These are phyloP conservation scores for Ammodytes dubius DNA, from an alignment of 2,113 vertebrate genomes.

Conservation along the genomic window DNA sequence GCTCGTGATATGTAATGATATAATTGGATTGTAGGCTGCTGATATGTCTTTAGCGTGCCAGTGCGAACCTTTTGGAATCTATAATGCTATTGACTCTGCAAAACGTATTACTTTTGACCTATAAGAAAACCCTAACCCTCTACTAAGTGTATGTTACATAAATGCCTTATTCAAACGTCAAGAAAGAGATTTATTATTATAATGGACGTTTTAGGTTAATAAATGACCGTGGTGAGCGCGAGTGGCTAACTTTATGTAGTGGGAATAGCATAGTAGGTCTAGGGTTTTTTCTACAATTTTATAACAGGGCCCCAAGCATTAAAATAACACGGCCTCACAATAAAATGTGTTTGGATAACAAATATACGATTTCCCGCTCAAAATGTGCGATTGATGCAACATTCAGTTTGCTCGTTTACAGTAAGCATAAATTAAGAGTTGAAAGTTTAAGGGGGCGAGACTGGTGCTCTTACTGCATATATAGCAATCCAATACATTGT, in stretches of 20 bases:
- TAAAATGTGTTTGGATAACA: too few species aligned
- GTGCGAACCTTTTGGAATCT: neutral
- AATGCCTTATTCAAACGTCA: neutral
- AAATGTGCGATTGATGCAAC: too few species aligned
- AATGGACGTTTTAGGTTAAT: neutral
- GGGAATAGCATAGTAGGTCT: too few species aligned
- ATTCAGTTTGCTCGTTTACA: too few species aligned
- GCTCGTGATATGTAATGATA: slow-evolving; percentile 13
- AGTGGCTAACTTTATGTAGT: neutral
- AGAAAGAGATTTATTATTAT: neutral
- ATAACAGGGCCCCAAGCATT: too few species aligned
- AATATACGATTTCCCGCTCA: too few species aligned
- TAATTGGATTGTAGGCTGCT: neutral
- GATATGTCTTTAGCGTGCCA: neutral
- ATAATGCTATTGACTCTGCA: neutral
- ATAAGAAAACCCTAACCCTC: neutral
- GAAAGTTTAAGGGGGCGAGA: too few species aligned
- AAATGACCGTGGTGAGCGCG: neutral
- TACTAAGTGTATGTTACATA: neutral
- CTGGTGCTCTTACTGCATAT: neutral
- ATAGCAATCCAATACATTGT: neutral
- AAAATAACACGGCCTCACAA: too few species aligned
- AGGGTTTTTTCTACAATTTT: too few species aligned
- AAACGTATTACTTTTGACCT: neutral
- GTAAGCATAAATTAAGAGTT: too few species aligned